Evolutionary conservation across 2,888 invertebrate genomes (phyloP).

Genomic region (Pyrochroa serraticornis): DNA sequence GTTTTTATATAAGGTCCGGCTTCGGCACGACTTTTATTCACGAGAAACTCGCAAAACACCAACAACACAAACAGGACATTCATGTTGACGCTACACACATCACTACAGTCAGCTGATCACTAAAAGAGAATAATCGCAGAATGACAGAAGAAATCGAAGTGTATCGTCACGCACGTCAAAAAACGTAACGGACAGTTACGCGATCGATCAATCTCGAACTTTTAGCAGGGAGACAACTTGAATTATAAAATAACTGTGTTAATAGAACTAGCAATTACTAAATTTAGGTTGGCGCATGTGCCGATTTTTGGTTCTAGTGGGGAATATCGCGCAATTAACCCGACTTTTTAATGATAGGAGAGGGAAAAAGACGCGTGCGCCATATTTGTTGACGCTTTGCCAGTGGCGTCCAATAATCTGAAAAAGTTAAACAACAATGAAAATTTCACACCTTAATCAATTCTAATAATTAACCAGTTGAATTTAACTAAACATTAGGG

Average conservation of each 20-base stretch:
- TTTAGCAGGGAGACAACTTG: neutral
- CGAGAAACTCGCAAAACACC: constrained; percentile 36
- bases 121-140: constrained; percentile 10
- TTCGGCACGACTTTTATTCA: constrained; percentile 34
- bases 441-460: neutral
- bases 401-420: neutral
- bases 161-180: constrained; percentile 9
- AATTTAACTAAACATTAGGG: too few species aligned
- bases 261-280: too few species aligned
- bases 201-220: neutral
- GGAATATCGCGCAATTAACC: too few species aligned
- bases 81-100: constrained; percentile 23
- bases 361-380: neutral
- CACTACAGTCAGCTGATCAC: constrained; percentile 35
- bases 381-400: neutral
- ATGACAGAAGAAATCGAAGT: too few species aligned
- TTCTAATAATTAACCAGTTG: too few species aligned
- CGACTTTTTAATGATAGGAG: neutral
- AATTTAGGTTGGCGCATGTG: too few species aligned
- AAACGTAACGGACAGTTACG: neutral
- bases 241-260: too few species aligned
- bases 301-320: too few species aligned
- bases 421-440: neutral
- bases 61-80: constrained; percentile 33
- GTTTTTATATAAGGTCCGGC: constrained; percentile 37